Conservation (phyloP, 1,140 invertebrate species). For the Drosophila simulans region DNA sequence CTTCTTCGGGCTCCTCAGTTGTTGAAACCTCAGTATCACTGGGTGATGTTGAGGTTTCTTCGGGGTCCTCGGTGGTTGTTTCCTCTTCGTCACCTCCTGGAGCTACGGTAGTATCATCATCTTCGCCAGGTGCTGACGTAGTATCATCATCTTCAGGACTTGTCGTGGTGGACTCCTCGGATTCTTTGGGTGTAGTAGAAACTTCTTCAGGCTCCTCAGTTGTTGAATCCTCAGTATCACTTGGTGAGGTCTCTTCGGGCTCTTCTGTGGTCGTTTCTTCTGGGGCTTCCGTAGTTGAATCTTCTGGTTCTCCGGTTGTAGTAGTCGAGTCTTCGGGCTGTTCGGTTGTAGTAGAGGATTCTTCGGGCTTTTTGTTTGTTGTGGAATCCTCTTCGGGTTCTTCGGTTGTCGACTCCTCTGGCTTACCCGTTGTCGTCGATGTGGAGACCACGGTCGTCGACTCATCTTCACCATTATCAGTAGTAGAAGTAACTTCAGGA, state of each 20-base stretch:
- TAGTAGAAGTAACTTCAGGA: not conserved
- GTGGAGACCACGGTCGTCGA: not conserved
- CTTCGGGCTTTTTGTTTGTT: conserved; percentile 7
- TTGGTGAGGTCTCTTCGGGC: not conserved
- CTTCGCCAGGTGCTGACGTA: too few species aligned
- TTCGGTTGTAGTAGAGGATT: conserved; percentile 2
- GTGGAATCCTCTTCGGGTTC: conserved; percentile 8
- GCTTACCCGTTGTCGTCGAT: not conserved
- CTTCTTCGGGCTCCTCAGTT: not conserved
- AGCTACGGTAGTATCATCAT: too few species aligned
- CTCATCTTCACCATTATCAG: conserved; percentile 4
- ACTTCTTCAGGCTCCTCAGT: not conserved
- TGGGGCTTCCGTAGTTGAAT: not conserved
- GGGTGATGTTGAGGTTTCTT: not conserved
- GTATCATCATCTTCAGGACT: not conserved
- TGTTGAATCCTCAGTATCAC: not conserved
- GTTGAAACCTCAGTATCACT: not conserved
- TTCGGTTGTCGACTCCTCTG: conserved; percentile 1
- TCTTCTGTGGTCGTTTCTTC: conserved; percentile 2
- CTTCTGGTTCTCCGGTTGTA: conserved; percentile 3
- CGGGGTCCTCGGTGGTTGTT: not conserved
- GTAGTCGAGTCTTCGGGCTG: conserved; percentile 7
- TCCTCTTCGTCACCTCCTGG: too few species aligned
- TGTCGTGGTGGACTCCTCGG: conserved; percentile 1
- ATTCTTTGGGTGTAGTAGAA: too few species aligned